Percentiles rank a stretch among this genome's conserved stretches.
Conservation (phyloP, 2,888 invertebrate genomes). For the Lampropteryx suffumata region DNA sequence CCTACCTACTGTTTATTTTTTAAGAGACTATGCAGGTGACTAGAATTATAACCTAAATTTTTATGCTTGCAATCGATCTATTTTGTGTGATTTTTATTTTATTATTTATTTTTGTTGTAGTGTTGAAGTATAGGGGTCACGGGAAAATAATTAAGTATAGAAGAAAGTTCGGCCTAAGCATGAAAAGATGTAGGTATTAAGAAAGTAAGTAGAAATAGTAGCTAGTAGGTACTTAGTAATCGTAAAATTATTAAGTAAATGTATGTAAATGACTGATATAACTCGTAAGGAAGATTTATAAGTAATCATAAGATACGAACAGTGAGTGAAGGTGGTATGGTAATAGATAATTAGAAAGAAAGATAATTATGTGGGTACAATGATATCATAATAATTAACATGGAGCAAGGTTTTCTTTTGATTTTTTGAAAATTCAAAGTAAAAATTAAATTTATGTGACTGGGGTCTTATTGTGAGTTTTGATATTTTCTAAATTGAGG, state of each 20-base stretch:
- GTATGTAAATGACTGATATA: conserved; percentile 5
- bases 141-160: conserved; percentile 33
- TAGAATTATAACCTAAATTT: conserved; percentile 14
- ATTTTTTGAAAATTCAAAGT: too few relatives aligned
- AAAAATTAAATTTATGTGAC: too few relatives aligned
- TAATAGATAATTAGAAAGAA: conserved; percentile 5
- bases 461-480: too few relatives aligned
- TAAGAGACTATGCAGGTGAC: conserved; percentile 43
- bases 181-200: conserved; percentile 33
- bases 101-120: conserved; percentile 52
- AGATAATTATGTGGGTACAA: conserved; percentile 1
- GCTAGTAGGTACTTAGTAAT: conserved; percentile 1
- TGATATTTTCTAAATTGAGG: too few relatives aligned
- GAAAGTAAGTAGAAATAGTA: conserved; percentile 6
- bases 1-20: neutral
- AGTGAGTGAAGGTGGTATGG: neutral
- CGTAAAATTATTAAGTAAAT: conserved; percentile 10
- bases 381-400: conserved; percentile 5
- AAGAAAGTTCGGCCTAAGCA: conserved; percentile 56
- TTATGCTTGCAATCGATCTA: conserved; percentile 20
- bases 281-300: too few relatives aligned
- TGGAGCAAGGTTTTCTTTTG: conserved; percentile 6
- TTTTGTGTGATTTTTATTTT: conserved; percentile 49
- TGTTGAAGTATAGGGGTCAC: conserved; percentile 47
- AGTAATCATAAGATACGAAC: too few relatives aligned